Base-by-base conservation (phyloP, 2,888 invertebrate genomes). In the Agrotis puta region DNA sequence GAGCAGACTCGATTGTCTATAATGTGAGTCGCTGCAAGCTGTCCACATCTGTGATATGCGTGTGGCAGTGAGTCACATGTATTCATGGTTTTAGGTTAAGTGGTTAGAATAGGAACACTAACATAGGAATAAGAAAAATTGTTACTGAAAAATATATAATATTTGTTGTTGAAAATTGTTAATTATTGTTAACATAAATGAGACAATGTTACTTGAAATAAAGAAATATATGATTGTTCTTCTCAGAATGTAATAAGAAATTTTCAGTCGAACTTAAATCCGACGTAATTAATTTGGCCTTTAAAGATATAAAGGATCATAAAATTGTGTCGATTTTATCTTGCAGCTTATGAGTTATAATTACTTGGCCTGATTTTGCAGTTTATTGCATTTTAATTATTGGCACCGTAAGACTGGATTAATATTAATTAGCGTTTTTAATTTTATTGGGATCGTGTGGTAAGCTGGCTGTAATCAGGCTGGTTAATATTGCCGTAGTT, bases 241-340 rank as follows among this genome's bases (percentile, higher is more conserved):
- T 45, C 63, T 62, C 14, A 63, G 13, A 63, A 47, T 66, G 48
- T 65, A 51, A 22, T 56, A 56, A 76, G 66, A 50, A 67, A 56
- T 57, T 18, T 4, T 59, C 24, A 7, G 54, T 33, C 51, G 11
- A 74, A 73, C 54, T 63, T 53, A 70, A 74, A 58, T 39, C 53
- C 58, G 53, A 39, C 2, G n/a, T 78, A 70, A 79, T 82, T 73
- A 67, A 61, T 81, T 77, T 54, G 73, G 68, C 50, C 24, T 69
- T 70, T 45, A 51, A 51, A 58, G 51, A 58, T 79, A 33, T 43
- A 64, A 48, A 51, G 43, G 61, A 70, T 70, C 24, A 67, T 64
- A 58, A 81, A 58, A 79, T 51, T 56, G 24, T 61, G 47, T 43
- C 43, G 71, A 68, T 70, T 57, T 66, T 24, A 70, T 63, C 59